Evolutionary conservation across 2,888 invertebrate species (phyloP), one percentile per base, ranked within the genome.

Genomic region (Drosophila neonasuta): DNA sequence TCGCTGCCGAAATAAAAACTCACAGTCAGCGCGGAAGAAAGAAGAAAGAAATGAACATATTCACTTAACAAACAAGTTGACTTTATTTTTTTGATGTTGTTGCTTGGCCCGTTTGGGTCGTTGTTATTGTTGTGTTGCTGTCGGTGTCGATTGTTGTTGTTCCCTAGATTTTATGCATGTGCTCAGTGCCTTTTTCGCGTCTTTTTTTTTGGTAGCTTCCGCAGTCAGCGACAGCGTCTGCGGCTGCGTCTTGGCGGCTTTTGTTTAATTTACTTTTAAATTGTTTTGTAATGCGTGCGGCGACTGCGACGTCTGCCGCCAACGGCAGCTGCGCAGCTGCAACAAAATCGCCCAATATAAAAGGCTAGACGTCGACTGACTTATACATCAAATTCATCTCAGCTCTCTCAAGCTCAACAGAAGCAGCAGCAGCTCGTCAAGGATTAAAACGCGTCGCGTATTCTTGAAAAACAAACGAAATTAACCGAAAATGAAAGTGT

Each of bases 311-410:
- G 54, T 30, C 64, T n/a, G 24, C 39, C 74, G 73, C 15, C 57
- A 52, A 30, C 60, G 57, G 36, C 72, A 42, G 56, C 68, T 20
- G 72, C 58, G 58, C 54, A 61, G 84, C 77, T 49, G 87, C 62
- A 68, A 63, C 57, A 80, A 78, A 58, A 74, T 68, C 80, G 80
- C 81, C 68, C 70, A 86, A 89, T 91, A 91, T 90, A 91, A 88
- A 90, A 90, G 88, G 88, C 88, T 87, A 84, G 77, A 86, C 80
- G 77, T 80, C 83, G 79, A 70, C 68, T 82, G 87, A 89, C 84
- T 85, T 87, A 86, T 81, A 86, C 89, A 90, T 90, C 91, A 91
- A 89, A 90, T 81, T 89, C 88, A 90, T 89, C 88, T 88, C 85
- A 90, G 84, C 87, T 79, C 87, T 88, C 88, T 86, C 74, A 79